These are phyloP conservation scores for Nymphicus hollandicus DNA, from an alignment of 2,113 vertebrate genomes.

Conservation along the genomic window DNA sequence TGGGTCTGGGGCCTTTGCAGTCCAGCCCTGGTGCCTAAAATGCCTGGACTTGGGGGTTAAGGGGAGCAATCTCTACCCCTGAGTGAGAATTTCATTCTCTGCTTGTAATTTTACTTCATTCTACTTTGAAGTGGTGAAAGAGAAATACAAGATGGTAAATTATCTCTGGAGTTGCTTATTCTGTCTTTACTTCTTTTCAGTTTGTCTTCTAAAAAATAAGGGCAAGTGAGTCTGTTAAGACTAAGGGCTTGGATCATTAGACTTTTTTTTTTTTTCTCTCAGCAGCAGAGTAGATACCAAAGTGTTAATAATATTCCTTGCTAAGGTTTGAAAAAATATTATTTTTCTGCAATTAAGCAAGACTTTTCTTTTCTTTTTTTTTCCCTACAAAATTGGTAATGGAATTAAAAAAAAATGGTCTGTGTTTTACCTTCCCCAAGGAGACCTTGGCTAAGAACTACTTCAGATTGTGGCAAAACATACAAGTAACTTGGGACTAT, in stretches of 20 bases:
- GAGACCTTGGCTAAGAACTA: neutral
- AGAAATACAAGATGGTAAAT: neutral
- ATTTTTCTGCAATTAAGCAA: neutral
- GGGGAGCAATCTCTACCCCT: neutral
- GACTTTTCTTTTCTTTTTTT: neutral
- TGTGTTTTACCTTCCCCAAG: neutral
- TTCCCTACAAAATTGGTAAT: neutral
- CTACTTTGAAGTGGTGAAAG: neutral
- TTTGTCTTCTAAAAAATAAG: neutral
- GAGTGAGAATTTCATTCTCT: neutral
- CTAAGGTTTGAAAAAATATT: neutral
- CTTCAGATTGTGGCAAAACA: constrained; percentile 2
- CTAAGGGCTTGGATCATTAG: neutral
- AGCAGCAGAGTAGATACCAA: neutral
- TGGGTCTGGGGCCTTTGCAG: neutral
- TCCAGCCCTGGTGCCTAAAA: neutral
- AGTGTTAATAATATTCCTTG: neutral
- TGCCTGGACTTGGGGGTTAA: neutral
- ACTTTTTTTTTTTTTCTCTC: neutral
- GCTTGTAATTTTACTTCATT: neutral
- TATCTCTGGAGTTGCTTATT: neutral
- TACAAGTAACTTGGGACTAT: neutral
- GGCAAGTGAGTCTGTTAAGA: neutral
- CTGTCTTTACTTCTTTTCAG: neutral
- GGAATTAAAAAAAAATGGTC: neutral